phyloP scores from a whole-genome alignment of 1,140 invertebrate species.

The Cydia strobilella region DNA sequence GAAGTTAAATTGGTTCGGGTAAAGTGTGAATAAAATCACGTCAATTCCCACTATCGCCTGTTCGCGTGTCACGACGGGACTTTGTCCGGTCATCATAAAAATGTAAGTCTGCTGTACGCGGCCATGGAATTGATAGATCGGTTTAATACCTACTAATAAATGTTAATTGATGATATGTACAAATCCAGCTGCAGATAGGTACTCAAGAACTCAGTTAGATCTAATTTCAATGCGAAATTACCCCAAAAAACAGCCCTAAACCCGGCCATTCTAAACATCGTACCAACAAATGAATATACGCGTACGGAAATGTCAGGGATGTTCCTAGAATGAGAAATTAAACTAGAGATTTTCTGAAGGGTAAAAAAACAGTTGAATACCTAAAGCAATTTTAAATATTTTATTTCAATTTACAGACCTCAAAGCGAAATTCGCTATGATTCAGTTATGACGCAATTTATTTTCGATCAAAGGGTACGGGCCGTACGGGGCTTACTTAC shows the following conservation, averaged over 20 bases:
- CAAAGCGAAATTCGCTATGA: neutral
- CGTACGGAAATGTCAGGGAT: no score
- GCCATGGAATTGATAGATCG: neutral
- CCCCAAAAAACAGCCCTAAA: no score
- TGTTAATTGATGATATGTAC: neutral
- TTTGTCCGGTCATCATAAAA: constrained; percentile 11
- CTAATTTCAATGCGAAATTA: no score
- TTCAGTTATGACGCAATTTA: neutral
- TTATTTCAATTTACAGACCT: neutral
- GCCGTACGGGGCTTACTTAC: no score
- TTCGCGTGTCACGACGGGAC: constrained; percentile 21
- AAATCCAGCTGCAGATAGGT: no score
- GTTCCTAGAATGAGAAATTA: no score
- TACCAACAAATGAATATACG: no score
- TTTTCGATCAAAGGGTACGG: neutral
- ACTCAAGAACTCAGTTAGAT: no score
- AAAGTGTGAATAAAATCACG: constrained; percentile 23
- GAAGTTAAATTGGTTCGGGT: neutral
- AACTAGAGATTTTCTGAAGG: no score
- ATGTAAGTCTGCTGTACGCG: neutral
- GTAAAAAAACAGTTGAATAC: neutral
- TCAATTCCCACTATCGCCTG: constrained; percentile 16
- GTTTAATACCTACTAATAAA: no score
- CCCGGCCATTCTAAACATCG: no score
- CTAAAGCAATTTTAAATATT: neutral